Evolutionary conservation across 2,797 vertebrate genomes (phyloP).

Genomic region (Pseudocheirus occidentalis): DNA sequence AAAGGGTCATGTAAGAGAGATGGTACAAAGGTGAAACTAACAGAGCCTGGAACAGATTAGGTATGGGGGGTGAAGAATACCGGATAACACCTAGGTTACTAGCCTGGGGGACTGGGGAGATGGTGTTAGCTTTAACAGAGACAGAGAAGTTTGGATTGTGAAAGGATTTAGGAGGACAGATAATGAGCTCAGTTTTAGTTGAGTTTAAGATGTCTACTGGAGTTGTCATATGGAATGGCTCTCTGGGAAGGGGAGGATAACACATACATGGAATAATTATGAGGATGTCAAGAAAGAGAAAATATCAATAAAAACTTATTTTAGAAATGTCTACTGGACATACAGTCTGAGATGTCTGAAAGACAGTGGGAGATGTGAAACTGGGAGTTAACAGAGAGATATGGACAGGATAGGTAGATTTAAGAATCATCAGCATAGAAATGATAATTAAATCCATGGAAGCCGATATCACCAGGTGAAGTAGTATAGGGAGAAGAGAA

Average conservation of each 20-base stretch:
- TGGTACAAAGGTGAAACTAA: not conserved
- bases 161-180: not conserved
- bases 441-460: not conserved
- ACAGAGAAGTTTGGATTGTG: not conserved
- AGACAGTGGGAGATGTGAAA: not conserved
- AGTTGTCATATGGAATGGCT: not conserved
- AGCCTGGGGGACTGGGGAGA: not conserved
- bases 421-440: not conserved
- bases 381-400: not conserved
- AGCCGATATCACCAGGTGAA: not conserved
- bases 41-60: not conserved
- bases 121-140: not conserved
- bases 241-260: not conserved
- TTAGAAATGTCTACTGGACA: not conserved
- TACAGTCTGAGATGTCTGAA: not conserved
- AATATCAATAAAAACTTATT: not conserved
- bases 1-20: not conserved
- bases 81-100: not conserved
- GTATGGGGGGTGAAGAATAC: not conserved
- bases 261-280: not conserved
- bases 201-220: not conserved
- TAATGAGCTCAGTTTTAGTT: not conserved
- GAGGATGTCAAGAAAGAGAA: not conserved
- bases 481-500: not conserved
- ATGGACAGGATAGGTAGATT: not conserved